phyloP scores from a whole-genome alignment of 2,113 vertebrate genomes.

The Todiramphus saurophagus region DNA sequence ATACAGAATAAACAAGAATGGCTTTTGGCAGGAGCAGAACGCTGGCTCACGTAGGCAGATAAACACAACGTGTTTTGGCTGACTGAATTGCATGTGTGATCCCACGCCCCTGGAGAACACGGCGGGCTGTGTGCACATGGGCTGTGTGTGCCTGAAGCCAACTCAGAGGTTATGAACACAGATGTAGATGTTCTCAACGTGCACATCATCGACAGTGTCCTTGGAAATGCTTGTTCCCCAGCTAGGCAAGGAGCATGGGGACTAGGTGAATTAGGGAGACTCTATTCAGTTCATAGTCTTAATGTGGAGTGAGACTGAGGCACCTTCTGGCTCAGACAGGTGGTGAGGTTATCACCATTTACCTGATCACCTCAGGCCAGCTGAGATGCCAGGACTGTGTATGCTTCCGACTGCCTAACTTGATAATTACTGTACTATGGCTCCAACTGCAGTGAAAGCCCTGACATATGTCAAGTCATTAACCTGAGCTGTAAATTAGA shows the following conservation, averaged over 20 bases:
- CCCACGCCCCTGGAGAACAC: neutral
- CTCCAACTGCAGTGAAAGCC: neutral
- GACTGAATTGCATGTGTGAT: neutral
- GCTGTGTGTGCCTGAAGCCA: neutral
- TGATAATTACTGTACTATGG: neutral
- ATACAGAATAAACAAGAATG: neutral
- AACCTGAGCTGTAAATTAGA: neutral
- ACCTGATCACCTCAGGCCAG: neutral
- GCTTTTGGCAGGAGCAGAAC: neutral
- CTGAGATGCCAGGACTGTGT: neutral
- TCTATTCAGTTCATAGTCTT: neutral
- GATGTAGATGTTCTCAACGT: neutral
- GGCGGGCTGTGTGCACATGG: accelerated
- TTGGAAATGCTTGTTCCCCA: neutral
- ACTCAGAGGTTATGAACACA: accelerated
- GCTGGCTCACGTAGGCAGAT: neutral
- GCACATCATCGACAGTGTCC: neutral
- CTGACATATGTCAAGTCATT: neutral
- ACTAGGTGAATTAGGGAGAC: neutral
- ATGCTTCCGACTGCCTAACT: neutral
- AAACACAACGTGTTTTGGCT: neutral
- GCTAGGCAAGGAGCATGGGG: neutral
- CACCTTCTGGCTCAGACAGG: neutral
- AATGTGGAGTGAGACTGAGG: neutral
- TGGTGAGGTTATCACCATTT: neutral